Percentiles rank a stretch among this genome's conserved stretches.
Evolutionary conservation across 2,797 vertebrate genomes (phyloP).

Genomic region (Crax fasciolata): DNA sequence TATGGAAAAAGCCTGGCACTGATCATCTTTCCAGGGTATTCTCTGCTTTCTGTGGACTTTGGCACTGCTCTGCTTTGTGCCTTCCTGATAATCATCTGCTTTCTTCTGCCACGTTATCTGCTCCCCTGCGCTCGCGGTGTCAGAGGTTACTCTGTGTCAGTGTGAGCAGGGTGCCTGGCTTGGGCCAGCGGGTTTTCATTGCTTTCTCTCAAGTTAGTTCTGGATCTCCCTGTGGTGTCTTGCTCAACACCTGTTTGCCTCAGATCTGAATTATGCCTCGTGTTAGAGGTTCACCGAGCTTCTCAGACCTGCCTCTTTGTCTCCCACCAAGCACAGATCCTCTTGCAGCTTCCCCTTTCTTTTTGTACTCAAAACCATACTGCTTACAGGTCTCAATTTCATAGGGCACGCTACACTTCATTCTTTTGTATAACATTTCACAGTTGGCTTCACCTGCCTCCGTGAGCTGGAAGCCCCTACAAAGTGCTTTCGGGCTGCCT

Average conservation of each 20-base stretch:
- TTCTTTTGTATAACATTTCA: neutral
- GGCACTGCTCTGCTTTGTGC: neutral
- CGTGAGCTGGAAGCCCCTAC: neutral
- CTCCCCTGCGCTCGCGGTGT: neutral
- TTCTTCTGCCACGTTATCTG: neutral
- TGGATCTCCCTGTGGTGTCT: neutral
- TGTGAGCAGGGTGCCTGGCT: neutral
- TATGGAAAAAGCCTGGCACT: neutral
- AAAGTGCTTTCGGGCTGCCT: neutral
- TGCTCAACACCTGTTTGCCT: neutral
- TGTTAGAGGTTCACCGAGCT: neutral
- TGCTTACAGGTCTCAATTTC: neutral
- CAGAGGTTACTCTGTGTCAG: neutral
- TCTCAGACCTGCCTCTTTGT: neutral
- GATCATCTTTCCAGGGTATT: neutral
- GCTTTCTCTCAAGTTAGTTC: neutral
- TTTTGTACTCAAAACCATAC: neutral
- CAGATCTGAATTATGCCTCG: neutral
- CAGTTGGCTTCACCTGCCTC: neutral
- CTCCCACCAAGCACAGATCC: neutral
- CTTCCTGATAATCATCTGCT: neutral
- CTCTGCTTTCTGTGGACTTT: neutral
- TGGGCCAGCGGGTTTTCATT: neutral
- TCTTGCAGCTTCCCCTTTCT: neutral
- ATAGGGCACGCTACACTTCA: neutral